phyloP scores from a whole-genome alignment of 2,113 vertebrate species.

The Myiozetetes cayanensis region DNA sequence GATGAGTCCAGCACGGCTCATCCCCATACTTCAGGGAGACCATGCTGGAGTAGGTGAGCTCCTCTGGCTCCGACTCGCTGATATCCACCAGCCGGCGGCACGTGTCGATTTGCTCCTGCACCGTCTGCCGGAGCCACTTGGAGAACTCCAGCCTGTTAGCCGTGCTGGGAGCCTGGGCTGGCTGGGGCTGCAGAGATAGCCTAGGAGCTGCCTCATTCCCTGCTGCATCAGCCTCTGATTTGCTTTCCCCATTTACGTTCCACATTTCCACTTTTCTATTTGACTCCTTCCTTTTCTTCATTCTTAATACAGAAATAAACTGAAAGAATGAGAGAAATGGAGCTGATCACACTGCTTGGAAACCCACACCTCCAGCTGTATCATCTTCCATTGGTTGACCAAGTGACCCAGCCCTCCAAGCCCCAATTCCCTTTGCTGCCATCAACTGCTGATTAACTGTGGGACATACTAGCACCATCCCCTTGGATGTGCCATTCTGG shows the following conservation, averaged over 20 bases:
- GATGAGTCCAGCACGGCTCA: background rate
- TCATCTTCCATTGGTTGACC: background rate
- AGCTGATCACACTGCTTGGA: background rate
- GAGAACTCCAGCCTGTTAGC: constrained; percentile 45
- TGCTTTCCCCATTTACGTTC: background rate
- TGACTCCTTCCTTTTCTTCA: constrained; percentile 65
- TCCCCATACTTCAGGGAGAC: constrained; percentile 40
- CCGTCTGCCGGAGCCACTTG: constrained; percentile 45
- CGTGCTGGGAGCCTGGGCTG: background rate
- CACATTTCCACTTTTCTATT: background rate
- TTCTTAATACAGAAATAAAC: constrained; percentile 83
- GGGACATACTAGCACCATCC: background rate
- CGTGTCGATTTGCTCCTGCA: constrained; percentile 78
- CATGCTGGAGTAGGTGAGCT: constrained; percentile 37
- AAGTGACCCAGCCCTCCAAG: background rate
- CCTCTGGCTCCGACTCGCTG: constrained; percentile 22
- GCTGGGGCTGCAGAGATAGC: background rate
- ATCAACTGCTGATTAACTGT: background rate
- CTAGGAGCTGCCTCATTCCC: background rate
- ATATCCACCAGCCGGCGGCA: constrained; percentile 73
- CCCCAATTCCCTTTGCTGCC: background rate
- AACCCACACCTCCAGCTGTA: background rate
- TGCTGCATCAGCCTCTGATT: background rate
- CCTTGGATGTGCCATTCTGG: background rate
- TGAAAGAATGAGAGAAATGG: constrained; percentile 42